phyloP scores from a whole-genome alignment of 2,888 invertebrate species.

The Alitta virens region DNA sequence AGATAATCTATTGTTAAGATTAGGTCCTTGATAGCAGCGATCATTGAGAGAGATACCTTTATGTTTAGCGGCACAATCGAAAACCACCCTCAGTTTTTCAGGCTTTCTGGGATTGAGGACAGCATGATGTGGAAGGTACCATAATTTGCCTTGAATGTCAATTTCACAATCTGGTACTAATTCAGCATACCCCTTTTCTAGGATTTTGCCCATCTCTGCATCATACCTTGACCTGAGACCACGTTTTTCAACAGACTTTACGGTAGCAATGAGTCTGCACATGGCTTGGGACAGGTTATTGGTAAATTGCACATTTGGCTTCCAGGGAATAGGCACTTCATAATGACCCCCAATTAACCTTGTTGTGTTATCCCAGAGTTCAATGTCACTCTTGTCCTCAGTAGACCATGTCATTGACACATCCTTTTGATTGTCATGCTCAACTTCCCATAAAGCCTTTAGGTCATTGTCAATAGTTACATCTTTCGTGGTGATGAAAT shows the following conservation, averaged over 20 bases:
- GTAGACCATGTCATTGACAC: too few relatives aligned
- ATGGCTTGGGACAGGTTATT: constrained; percentile 1
- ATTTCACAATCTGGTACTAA: neutral
- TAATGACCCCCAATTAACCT: neutral
- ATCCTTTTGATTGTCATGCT: too few relatives aligned
- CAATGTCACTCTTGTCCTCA: neutral
- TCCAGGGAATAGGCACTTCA: too few relatives aligned
- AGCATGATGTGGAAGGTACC: constrained; percentile 19
- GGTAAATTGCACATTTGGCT: neutral
- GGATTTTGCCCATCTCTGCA: neutral
- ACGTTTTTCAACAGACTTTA: too few relatives aligned
- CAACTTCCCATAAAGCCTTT: too few relatives aligned
- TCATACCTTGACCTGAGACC: too few relatives aligned
- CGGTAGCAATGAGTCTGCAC: too few relatives aligned
- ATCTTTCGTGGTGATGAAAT: too few relatives aligned
- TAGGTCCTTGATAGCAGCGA: constrained; percentile 20
- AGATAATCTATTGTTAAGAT: constrained; percentile 19
- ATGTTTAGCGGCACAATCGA: constrained; percentile 23
- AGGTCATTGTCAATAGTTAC: too few relatives aligned
- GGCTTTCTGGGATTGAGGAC: constrained; percentile 21
- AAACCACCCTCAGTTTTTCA: constrained; percentile 22
- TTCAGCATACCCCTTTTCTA: constrained; percentile 9
- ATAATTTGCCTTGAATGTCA: constrained; percentile 3
- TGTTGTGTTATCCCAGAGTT: neutral
- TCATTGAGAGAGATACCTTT: constrained; percentile 22